phyloP scores from a whole-genome alignment of 2,797 vertebrate species.

The Sebastolobus alascanus region DNA sequence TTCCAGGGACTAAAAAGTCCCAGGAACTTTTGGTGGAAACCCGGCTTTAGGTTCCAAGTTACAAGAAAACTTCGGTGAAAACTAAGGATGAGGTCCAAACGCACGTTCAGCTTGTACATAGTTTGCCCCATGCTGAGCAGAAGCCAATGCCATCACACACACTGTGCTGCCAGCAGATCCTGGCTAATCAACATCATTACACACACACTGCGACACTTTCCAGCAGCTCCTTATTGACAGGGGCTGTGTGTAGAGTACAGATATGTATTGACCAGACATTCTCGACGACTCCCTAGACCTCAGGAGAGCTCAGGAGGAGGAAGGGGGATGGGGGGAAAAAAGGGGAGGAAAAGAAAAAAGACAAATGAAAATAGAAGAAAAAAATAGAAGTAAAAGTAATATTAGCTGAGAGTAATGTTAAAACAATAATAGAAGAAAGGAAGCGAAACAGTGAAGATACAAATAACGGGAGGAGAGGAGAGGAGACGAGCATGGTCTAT shows the following conservation, averaged over 20 bases:
- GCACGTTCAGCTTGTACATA: conserved; percentile 57
- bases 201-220: conserved; percentile 58
- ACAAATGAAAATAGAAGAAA: neutral
- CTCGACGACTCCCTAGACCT: conserved; percentile 43
- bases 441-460: neutral
- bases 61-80: conserved; percentile 15
- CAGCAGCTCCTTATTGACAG: conserved; percentile 59
- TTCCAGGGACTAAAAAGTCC: no score
- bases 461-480: neutral
- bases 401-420: neutral
- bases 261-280: conserved; percentile 76
- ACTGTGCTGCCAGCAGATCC: conserved; percentile 74
- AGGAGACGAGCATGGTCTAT: conserved; percentile 53
- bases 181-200: conserved; percentile 75
- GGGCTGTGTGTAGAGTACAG: conserved; percentile 60
- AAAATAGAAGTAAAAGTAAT: neutral
- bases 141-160: conserved; percentile 81
- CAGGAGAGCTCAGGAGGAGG: conserved; percentile 20
- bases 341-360: neutral
- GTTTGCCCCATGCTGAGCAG: conserved; percentile 63
- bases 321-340: neutral
- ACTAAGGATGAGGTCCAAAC: conserved; percentile 20
- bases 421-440: neutral
- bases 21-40: no score
- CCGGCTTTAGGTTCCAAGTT: conserved; percentile 7